Base-by-base conservation (phyloP, 2,888 invertebrate species). In the Dasypogon diadema region DNA sequence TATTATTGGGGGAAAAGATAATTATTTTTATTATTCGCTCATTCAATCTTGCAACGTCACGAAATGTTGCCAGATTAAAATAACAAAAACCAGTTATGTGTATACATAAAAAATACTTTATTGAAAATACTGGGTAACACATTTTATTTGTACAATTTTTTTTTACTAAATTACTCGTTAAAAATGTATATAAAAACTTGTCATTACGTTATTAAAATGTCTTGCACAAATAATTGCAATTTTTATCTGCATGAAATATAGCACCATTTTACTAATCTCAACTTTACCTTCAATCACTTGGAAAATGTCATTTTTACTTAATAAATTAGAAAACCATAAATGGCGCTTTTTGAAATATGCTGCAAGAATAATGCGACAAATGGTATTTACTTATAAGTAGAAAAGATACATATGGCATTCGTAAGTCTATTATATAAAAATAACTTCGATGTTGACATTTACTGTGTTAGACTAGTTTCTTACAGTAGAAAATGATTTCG, bases 71-170 rank as follows among this genome's bases (percentile, higher is more conserved):
- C n/a, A n/a, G n/a, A n/a, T n/a, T n/a, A 30, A 10, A 30, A 30
- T 6, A 30, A 30, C 34, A 0, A 30, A 30, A 30, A 30, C n/a
- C n/a, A n/a, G n/a, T 30, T 42, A 42, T 42, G 42, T 42, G 12
- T 42, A 42, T 42, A 42, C 42, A 42, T 42, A 42, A 37, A 58
- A 58, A 60, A 34, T 60, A 37, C 26, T 60, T 34, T 60, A 60
- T 60, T 60, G 26, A 60, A 60, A 60, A 60, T 60, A 60, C 21
- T 60, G 60, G 34, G 37, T 60, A 60, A 60, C 60, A 60, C 37
- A 21, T 21, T 21, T 60, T 42, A 30, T 18, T 60, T 42, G 60
- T 60, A 60, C 37, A 60, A 37, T 2, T 58, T 37, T 34, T 60
- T n/a, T n/a, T 60, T 37, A 37, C 34, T 37, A 60, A 37, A 34